These are phyloP conservation scores for Rhizoglyphus robini DNA, from an alignment of 1,140 invertebrate genomes.

Conservation along the genomic window DNA sequence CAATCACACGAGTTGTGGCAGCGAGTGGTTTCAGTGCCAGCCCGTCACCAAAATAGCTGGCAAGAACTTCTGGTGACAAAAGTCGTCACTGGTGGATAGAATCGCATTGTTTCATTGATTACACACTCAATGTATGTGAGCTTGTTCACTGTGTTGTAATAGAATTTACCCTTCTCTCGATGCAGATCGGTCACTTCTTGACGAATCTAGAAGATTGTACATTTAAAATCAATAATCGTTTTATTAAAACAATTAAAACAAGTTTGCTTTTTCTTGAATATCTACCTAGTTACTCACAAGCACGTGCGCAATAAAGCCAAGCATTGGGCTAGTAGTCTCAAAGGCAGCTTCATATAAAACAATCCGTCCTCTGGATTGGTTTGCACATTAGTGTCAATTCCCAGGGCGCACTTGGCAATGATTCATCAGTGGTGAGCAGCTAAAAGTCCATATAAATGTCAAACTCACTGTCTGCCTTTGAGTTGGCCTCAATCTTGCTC, in stretches of 20 bases:
- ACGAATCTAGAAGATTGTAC: too few species aligned
- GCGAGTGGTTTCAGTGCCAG: too few species aligned
- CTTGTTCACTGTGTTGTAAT: conserved; percentile 27
- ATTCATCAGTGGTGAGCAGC: conserved; percentile 39
- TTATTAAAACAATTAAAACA: too few species aligned
- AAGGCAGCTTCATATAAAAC: conserved; percentile 38
- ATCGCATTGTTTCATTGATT: conserved; percentile 33
- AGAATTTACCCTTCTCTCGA: conserved; percentile 17
- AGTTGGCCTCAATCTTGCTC: conserved; percentile 25
- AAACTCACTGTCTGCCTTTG: conserved; percentile 25
- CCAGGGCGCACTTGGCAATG: conserved; percentile 39
- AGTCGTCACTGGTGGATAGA: conserved; percentile 34
- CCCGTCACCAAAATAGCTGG: too few species aligned
- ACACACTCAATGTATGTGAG: conserved; percentile 35
- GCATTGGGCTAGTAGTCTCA: conserved; percentile 36
- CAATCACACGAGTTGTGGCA: too few species aligned
- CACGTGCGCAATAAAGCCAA: conserved; percentile 32
- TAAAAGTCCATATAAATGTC: conserved; percentile 33
- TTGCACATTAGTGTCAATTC: conserved; percentile 28
- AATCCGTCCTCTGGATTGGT: conserved; percentile 22
- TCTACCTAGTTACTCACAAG: conserved; percentile 36
- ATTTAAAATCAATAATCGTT: too few species aligned
- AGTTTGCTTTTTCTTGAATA: conserved; percentile 34
- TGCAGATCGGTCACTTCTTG: conserved; percentile 31
- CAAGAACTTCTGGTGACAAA: conserved; percentile 30